Percentiles rank a stretch among this genome's conserved stretches.
Evolutionary conservation across 2,113 vertebrate genomes (phyloP).

Genomic region (Marcusenius ussheri): DNA sequence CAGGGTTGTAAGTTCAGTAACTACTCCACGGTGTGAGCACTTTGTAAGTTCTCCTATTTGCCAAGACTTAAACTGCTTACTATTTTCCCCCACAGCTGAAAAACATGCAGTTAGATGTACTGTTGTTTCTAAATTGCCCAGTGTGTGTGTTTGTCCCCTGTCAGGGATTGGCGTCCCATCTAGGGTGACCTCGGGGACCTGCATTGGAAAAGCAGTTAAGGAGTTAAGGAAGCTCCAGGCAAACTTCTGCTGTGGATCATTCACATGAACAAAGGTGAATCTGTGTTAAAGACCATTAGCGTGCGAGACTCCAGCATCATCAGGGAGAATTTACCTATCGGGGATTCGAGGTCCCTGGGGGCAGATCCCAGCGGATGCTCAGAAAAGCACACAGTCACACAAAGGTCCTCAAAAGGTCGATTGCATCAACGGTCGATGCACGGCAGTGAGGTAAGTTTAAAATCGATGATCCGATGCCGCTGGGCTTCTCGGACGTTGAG

Average conservation of each 20-base stretch:
- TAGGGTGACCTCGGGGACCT: not conserved
- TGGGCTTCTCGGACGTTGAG: not conserved
- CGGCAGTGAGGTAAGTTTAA: not conserved
- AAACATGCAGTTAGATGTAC: not conserved
- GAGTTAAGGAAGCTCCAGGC: not conserved
- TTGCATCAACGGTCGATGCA: slow-evolving; percentile 4
- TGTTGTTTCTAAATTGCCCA: not conserved
- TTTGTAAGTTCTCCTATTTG: not conserved
- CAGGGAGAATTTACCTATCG: not conserved
- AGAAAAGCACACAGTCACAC: not conserved
- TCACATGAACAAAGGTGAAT: not conserved
- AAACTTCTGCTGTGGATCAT: slow-evolving; percentile 4
- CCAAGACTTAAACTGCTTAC: not conserved
- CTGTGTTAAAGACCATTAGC: not conserved
- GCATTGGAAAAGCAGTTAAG: not conserved
- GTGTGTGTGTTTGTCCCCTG: not conserved
- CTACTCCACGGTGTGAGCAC: not conserved
- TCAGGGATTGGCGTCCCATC: not conserved
- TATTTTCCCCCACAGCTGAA: not conserved
- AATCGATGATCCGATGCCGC: not conserved
- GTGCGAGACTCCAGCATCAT: not conserved
- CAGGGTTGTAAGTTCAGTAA: not conserved
- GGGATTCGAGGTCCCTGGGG: not conserved
- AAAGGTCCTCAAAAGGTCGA: not conserved
- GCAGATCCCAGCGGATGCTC: not conserved